Conservation (phyloP, 2,888 invertebrate species). For the Chaitophorus viminalis region DNA sequence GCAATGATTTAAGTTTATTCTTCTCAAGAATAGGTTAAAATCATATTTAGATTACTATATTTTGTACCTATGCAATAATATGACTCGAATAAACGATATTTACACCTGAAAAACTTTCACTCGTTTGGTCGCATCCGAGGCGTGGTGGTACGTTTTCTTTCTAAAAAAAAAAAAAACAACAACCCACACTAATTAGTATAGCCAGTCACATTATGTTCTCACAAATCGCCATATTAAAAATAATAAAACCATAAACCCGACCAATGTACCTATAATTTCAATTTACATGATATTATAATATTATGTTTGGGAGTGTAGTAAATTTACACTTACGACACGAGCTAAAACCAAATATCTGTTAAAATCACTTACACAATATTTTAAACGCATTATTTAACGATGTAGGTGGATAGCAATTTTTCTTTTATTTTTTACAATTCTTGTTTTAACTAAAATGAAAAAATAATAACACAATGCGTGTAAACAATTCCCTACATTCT, state of each 20-base stretch:
- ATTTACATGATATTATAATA: not conserved
- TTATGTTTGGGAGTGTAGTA: not conserved
- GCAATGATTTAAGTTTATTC: slow-evolving; percentile 2
- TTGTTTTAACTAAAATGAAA: too few relatives aligned
- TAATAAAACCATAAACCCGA: slow-evolving; percentile 1
- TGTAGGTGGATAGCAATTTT: too few relatives aligned
- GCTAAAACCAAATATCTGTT: not conserved
- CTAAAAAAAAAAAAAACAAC: slow-evolving; percentile 53
- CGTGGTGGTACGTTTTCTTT: slow-evolving; percentile 56
- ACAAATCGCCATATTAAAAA: slow-evolving; percentile 13
- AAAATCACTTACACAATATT: not conserved
- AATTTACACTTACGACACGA: not conserved
- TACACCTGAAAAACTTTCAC: slow-evolving; percentile 60
- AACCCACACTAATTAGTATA: slow-evolving; percentile 58
- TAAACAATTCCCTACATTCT: not conserved
- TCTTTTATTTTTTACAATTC: too few relatives aligned
- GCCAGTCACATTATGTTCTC: slow-evolving; percentile 39
- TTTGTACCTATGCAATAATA: slow-evolving; percentile 22
- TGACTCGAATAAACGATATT: slow-evolving; percentile 48
- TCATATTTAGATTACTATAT: slow-evolving; percentile 10
- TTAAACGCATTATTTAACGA: not conserved
- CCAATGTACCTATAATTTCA: not conserved
- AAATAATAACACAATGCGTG: not conserved
- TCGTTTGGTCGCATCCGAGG: slow-evolving; percentile 46
- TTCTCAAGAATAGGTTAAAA: slow-evolving; percentile 5